Evolutionary conservation across 2,797 vertebrate genomes (phyloP).

Genomic region (Adelosebastes latens): DNA sequence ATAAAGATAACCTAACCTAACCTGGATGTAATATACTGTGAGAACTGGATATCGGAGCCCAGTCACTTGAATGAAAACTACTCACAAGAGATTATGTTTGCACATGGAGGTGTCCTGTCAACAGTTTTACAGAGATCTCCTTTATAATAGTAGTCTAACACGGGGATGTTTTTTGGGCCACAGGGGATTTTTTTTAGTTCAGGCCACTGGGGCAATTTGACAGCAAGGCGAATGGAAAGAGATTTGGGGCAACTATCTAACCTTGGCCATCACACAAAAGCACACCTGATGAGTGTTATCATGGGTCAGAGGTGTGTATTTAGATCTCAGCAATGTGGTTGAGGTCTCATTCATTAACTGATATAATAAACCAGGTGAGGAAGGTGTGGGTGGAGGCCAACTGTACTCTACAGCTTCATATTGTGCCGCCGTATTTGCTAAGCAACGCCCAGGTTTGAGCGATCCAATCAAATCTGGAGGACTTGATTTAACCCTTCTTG

Average conservation of each 20-base stretch:
- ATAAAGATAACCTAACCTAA: too few relatives aligned
- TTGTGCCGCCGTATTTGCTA: background rate
- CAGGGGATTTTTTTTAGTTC: rapidly evolving
- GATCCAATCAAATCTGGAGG: background rate
- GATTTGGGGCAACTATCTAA: rapidly evolving
- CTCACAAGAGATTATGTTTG: background rate
- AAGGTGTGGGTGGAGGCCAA: background rate
- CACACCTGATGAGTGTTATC: background rate
- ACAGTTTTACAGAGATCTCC: background rate
- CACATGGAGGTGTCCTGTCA: background rate
- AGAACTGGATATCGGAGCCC: background rate
- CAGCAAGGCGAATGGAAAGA: background rate
- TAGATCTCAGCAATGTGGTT: background rate
- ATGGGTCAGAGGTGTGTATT: background rate
- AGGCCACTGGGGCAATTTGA: background rate
- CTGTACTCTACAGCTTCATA: background rate
- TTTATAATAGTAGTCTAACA: background rate
- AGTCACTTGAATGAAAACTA: background rate
- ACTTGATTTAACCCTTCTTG: background rate
- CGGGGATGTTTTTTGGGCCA: rapidly evolving
- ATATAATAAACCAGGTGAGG: background rate
- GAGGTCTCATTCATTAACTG: background rate
- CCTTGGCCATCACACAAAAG: background rate
- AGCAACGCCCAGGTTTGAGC: background rate
- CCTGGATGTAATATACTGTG: too few relatives aligned